Evolutionary conservation across 2,888 invertebrate species (phyloP), one percentile per base, ranked within the genome.

Genomic region (Theodoxus fluviatilis): DNA sequence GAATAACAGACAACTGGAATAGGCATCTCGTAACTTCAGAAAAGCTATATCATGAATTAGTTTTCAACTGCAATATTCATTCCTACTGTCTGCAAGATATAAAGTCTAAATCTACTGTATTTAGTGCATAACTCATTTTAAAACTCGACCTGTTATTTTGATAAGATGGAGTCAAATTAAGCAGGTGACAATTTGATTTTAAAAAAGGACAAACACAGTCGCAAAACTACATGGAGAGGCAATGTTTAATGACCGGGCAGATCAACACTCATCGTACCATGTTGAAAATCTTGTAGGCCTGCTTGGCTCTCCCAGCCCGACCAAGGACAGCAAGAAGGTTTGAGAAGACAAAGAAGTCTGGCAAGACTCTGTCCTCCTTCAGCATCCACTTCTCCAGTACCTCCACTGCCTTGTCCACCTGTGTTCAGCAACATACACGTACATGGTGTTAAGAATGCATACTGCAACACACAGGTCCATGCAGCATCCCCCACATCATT

Each of bases 271-370:
- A 59, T 28, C 52, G 74, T 79, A 89, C 90, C 84, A 89, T 91
- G 80, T 92, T 93, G 81, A 90, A 96, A 1, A 97, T 89, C 77
- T 91, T 90, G 84, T 95, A 96, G 1, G 95, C 94, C 87, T 94
- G 94, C 79, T 93, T 92, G 1, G 94, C 91, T 81, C 94, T 94
- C 0, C 97, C 97, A 0, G 92, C 92, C 79, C 91, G 89, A 2
- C 94, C 95, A 87, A 94, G 94, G 9, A 91, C 94, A 71, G 92
- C 91, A 72, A 98, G 92, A n/a, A 97, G 86, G 69, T 94, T 89
- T 83, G 93, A 93, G 83, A 92, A 96, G 79, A 94, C 92, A 83
- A 93, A 94, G 75, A 89, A 68, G 47, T 91, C 92, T 0, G 96
- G 95, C 84, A 92, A 91, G 0, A 93, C 93, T 78, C 91, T 89